Conservation (phyloP, 2,797 vertebrate genomes). For the Gymnopithys bicolor region DNA sequence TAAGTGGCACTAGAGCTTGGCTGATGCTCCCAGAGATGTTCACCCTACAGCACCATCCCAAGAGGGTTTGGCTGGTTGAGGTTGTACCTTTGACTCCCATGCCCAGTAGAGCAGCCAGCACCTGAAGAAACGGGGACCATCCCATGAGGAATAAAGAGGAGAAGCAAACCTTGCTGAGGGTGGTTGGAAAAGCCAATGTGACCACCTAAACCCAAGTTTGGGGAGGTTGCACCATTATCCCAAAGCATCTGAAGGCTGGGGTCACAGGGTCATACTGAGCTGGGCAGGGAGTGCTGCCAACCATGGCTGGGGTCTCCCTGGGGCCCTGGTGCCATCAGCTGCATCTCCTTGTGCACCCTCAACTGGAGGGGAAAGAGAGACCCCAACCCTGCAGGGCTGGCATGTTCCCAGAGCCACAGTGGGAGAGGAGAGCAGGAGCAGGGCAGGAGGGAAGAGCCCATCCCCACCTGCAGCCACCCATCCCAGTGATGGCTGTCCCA, state of each 20-base stretch:
- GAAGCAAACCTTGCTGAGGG: neutral
- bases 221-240: neutral
- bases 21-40: neutral
- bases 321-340: neutral
- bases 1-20: neutral
- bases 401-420: neutral
- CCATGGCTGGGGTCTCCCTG: neutral
- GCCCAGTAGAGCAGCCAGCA: rapidly evolving
- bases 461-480: neutral
- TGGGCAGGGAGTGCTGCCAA: neutral
- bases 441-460: too few relatives aligned
- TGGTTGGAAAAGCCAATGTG: neutral
- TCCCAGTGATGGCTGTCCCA: rapidly evolving
- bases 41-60: neutral
- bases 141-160: neutral
- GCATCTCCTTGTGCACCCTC: neutral
- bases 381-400: neutral
- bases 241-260: neutral
- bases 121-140: neutral
- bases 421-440: neutral
- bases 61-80: neutral
- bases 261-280: neutral
- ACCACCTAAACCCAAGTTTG: neutral
- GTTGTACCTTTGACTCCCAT: neutral
- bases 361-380: neutral